phyloP scores from a whole-genome alignment of 2,888 invertebrate genomes.

The Hyppa rectilinea region DNA sequence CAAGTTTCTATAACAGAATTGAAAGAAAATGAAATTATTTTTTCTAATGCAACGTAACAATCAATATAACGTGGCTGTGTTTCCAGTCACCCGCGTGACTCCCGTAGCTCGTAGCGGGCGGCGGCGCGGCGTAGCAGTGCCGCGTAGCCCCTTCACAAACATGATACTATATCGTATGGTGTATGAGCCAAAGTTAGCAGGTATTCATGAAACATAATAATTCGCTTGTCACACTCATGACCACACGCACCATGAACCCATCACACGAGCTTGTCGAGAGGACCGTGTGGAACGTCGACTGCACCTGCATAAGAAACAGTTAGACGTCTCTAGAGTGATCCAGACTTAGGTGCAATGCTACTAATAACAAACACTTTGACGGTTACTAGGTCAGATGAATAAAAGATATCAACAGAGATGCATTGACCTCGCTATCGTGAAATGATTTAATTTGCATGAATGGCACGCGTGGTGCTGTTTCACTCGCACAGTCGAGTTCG shows the following conservation, averaged over 20 bases:
- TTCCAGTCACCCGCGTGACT: neutral
- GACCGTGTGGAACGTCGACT: neutral
- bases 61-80: neutral
- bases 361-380: neutral
- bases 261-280: neutral
- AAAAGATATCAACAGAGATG: constrained; percentile 13
- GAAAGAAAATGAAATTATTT: neutral
- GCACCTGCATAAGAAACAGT: neutral
- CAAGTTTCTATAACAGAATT: too few species aligned
- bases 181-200: too few species aligned
- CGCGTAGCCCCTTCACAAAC: constrained; percentile 10
- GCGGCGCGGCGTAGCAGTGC: constrained; percentile 29
- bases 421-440: neutral
- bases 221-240: constrained; percentile 2
- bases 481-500: constrained; percentile 12
- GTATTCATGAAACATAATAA: too few species aligned
- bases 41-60: neutral
- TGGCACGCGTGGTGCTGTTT: constrained; percentile 35
- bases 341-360: neutral
- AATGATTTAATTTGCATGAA: constrained; percentile 1
- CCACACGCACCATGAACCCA: constrained; percentile 2
- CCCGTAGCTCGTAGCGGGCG: constrained; percentile 22
- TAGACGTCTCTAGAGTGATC: neutral
- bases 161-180: neutral
- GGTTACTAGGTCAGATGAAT: constrained; percentile 14